These are phyloP conservation scores for Pangasius larnaudii DNA, from an alignment of 2,797 vertebrate species.

Conservation along the genomic window DNA sequence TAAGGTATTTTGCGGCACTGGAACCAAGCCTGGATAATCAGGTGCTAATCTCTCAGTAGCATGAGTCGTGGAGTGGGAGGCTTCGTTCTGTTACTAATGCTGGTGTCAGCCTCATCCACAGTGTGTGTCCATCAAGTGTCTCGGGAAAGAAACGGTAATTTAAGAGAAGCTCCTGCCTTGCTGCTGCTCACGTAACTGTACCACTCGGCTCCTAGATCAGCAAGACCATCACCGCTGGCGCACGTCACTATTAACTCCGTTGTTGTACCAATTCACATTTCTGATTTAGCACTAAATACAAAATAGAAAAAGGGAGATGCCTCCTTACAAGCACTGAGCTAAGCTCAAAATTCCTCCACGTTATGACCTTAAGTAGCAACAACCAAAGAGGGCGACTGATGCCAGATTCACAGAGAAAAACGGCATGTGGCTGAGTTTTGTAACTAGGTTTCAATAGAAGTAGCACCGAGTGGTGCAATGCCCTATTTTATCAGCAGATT, in stretches of 20 bases:
- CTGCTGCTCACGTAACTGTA: neutral
- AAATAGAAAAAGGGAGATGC: neutral
- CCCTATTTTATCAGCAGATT: conserved; percentile 10
- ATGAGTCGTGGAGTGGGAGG: neutral
- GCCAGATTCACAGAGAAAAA: conserved; percentile 12
- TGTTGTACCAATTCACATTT: neutral
- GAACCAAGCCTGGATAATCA: conserved; percentile 8
- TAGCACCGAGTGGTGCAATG: neutral
- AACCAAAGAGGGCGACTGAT: neutral
- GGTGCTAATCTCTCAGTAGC: conserved; percentile 39
- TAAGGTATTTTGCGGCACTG: neutral
- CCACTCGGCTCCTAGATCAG: neutral
- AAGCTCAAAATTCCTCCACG: neutral
- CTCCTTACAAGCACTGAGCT: neutral
- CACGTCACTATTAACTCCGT: neutral
- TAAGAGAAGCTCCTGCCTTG: neutral
- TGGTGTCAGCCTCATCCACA: neutral
- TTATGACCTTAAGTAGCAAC: neutral
- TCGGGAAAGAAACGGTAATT: neutral
- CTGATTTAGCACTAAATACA: neutral
- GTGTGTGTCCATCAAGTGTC: neutral
- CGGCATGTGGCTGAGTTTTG: neutral
- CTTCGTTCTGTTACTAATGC: neutral
- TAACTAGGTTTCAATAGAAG: conserved; percentile 30
- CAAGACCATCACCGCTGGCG: neutral